Conservation (phyloP, 1,140 invertebrate genomes). For the Apis dorsata region DNA sequence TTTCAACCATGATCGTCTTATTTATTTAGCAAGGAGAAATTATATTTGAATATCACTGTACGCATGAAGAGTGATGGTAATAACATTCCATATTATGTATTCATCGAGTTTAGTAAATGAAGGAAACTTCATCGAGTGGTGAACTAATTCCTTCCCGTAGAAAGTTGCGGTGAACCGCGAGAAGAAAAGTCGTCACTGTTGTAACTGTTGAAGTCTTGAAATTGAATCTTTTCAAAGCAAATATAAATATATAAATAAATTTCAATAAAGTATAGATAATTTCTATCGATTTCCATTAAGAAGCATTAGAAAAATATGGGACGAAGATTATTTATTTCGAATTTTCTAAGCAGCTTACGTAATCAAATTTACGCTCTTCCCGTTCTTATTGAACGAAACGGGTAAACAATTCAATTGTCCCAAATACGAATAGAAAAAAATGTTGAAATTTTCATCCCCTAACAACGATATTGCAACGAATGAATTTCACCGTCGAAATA, state of each 20-base stretch:
- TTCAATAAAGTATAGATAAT: too few relatives aligned
- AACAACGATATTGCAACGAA: too few relatives aligned
- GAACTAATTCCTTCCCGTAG: constrained; percentile 24
- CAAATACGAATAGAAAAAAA: too few relatives aligned
- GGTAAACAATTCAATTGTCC: not conserved
- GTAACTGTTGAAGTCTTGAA: not conserved
- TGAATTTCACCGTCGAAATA: not conserved
- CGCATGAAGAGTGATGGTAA: not conserved
- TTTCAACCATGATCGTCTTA: too few relatives aligned
- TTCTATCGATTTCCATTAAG: not conserved
- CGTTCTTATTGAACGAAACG: not conserved
- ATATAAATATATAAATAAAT: too few relatives aligned
- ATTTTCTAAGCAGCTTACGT: not conserved
- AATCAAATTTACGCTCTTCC: constrained; percentile 1
- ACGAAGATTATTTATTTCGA: too few relatives aligned
- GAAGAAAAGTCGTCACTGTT: constrained; percentile 21
- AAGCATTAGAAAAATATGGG: not conserved
- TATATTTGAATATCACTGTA: not conserved
- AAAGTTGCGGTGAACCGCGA: constrained; percentile 44
- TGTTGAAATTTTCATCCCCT: too few relatives aligned
- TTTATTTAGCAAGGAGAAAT: not conserved
- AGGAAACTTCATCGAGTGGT: not conserved
- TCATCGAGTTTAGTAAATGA: not conserved
- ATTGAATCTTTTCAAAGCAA: not conserved
- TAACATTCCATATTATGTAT: not conserved